phyloP scores from a whole-genome alignment of 2,113 vertebrate genomes.

The Diadophis punctatus region DNA sequence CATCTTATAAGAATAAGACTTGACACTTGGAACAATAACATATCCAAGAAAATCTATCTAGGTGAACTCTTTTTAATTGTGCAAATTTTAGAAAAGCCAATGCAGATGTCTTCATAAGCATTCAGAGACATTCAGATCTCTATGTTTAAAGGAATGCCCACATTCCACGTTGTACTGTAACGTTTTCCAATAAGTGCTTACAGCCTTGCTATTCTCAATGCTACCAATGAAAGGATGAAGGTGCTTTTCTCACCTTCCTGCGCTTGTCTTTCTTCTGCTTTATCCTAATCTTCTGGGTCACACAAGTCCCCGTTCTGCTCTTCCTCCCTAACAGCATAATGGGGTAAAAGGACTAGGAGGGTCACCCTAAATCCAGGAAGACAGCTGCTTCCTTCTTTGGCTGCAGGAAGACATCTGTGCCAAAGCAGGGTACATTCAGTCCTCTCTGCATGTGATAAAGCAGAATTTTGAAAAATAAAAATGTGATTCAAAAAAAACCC shows the following conservation, averaged over 20 bases:
- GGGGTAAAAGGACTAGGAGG: not conserved
- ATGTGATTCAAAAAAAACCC: not conserved
- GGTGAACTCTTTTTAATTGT: not conserved
- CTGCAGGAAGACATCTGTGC: not conserved
- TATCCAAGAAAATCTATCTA: not conserved
- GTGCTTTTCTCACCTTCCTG: not conserved
- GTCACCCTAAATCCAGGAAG: not conserved
- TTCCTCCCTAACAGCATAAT: not conserved
- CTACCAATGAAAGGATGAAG: not conserved
- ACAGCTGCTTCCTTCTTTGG: not conserved
- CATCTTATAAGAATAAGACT: no score
- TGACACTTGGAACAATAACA: not conserved
- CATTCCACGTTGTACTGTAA: not conserved
- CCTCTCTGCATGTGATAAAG: not conserved
- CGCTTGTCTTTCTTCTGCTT: not conserved
- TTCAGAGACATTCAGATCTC: not conserved
- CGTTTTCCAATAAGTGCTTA: not conserved
- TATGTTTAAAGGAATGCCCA: not conserved
- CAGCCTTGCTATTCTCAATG: not conserved
- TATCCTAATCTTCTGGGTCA: not conserved
- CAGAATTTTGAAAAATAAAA: not conserved
- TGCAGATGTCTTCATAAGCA: not conserved
- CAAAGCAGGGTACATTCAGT: conserved; percentile 13
- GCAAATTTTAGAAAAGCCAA: not conserved
- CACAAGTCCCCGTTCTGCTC: not conserved